Evolutionary conservation across 2,888 invertebrate species (phyloP).

Genomic region (Rutpela maculata): DNA sequence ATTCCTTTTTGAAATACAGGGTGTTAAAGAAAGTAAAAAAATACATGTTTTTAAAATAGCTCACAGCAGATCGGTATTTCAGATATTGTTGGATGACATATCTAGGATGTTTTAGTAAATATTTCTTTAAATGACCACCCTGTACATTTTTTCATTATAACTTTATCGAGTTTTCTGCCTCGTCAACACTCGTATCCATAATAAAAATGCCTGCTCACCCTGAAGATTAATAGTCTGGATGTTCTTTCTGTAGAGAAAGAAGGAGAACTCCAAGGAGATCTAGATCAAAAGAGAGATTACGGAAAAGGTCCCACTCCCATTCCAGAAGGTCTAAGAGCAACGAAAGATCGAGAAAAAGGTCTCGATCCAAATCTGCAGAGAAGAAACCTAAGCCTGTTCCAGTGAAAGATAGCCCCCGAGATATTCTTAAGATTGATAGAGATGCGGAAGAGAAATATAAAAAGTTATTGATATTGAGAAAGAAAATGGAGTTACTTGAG

Average conservation of each 20-base stretch:
- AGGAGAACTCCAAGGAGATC: constrained; percentile 61
- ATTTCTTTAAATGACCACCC: too few species aligned
- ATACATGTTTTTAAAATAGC: too few species aligned
- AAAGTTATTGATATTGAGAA: constrained; percentile 75
- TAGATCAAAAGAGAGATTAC: constrained; percentile 61
- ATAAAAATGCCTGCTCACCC: too few species aligned
- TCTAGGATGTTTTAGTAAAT: too few species aligned
- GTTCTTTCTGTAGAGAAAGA: constrained; percentile 40
- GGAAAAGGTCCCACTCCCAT: constrained; percentile 54
- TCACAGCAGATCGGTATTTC: too few species aligned
- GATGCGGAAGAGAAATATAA: constrained; percentile 69
- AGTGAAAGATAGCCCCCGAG: constrained; percentile 49
- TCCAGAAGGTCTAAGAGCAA: constrained; percentile 49
- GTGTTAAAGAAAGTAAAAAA: too few species aligned
- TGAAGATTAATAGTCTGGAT: too few species aligned
- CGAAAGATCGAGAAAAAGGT: constrained; percentile 56
- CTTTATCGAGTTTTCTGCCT: too few species aligned
- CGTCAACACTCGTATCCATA: too few species aligned
- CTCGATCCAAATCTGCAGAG: constrained; percentile 53
- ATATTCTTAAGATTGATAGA: constrained; percentile 61
- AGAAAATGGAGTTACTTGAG: constrained; percentile 79
- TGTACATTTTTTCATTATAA: too few species aligned
- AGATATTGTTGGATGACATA: too few species aligned
- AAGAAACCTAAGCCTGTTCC: constrained; percentile 45
- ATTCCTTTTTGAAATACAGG: too few species aligned